Percentiles rank a stretch among this genome's conserved stretches.
phyloP scores from a whole-genome alignment of 1,140 invertebrate species.

The Orchestia grillus region DNA sequence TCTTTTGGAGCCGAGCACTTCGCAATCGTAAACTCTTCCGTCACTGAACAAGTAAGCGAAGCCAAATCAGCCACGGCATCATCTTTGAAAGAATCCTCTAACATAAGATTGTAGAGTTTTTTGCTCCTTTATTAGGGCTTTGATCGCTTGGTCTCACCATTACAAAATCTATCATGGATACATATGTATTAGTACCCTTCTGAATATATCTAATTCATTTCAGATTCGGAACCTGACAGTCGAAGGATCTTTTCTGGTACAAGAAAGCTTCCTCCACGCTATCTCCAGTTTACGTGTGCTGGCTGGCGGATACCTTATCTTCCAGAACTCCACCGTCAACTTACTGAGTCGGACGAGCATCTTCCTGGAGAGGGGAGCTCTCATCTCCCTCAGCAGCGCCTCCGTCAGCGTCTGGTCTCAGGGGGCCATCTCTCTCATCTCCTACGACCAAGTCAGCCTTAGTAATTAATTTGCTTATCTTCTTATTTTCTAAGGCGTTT shows the following conservation, averaged over 20 bases:
- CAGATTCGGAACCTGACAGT: conserved; percentile 35
- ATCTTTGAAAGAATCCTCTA: not conserved
- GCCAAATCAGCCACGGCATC: not conserved
- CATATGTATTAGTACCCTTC: not conserved
- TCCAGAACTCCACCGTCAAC: not conserved
- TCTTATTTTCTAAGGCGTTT: no score
- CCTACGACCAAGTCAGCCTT: not conserved
- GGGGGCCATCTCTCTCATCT: not conserved
- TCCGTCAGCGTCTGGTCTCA: not conserved
- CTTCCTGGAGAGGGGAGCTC: not conserved
- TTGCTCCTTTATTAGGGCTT: no score
- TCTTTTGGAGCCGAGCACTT: not conserved
- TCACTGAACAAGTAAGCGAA: not conserved
- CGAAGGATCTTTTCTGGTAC: not conserved
- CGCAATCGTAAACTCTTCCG: not conserved
- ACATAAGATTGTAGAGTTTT: not conserved
- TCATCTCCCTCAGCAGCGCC: not conserved
- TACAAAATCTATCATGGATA: not conserved
- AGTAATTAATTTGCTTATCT: no score
- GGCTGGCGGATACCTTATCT: not conserved
- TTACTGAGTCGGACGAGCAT: not conserved
- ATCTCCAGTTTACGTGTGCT: not conserved
- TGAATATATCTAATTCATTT: not conserved
- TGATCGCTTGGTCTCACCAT: not conserved
- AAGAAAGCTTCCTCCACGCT: not conserved